Evolutionary conservation across 2,888 invertebrate genomes (phyloP), one percentile per base, ranked within the genome.

Genomic region (Lasioglossum zephyrum): DNA sequence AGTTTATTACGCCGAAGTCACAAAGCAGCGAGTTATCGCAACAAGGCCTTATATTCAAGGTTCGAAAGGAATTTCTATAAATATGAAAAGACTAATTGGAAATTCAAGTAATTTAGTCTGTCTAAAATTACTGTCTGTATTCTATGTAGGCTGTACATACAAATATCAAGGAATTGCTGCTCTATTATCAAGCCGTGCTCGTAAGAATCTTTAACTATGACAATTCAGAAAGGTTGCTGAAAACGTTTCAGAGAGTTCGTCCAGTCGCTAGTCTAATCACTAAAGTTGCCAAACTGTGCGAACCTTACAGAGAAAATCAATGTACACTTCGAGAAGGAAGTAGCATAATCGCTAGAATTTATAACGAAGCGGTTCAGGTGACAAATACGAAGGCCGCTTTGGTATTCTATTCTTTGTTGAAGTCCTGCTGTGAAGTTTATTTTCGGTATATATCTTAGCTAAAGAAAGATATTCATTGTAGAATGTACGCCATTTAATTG

Each of bases 331-430:
- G 89, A 66, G 95, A 95, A 88, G 97, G 97, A 3, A 96, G 96
- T 0, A 96, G 96, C 47, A 94, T 97, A 57, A 96, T 97, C 94
- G 96, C 97, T 60, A 97, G 97, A 92, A 95, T 97, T 81, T 97
- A 97, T 92, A 96, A 96, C 80, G 96, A 97, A 93, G 96, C 97
- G 74, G 96, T 96, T 0, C 94, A 96, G 87, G 95, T 97, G 41
- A 96, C 96, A 0, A 96, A 97, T 90, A 95, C 95, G 53, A 95
- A 95, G 53, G 96, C 96, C 0, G 96, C 96, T 3, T 93, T 95
- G 44, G 96, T 96, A 0, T 95, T 97, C 86, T 97, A 96, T 92
- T 96, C 96, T 49, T 95, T 96, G 1, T 92, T 97, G 9, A 95
- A 96, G 83, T 95, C 96, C 0, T 96, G 96, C 41, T 96, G 96